phyloP scores from a whole-genome alignment of 2,113 vertebrate genomes.

The Ctenomys sociabilis region DNA sequence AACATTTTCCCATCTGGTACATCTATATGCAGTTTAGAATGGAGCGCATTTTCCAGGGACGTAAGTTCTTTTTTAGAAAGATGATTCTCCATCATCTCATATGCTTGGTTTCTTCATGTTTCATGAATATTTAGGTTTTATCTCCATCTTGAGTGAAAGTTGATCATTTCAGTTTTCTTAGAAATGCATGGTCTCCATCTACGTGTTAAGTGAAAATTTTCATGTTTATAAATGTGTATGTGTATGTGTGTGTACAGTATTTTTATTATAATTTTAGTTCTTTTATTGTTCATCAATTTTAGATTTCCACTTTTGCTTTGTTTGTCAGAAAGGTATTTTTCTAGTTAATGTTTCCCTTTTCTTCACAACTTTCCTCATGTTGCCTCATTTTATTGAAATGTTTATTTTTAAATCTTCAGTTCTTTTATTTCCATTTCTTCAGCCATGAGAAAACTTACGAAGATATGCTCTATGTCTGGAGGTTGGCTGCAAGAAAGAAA shows the following conservation, averaged over 20 bases:
- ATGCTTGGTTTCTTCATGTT: neutral
- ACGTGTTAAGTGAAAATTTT: neutral
- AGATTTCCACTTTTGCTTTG: neutral
- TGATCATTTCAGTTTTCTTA: neutral
- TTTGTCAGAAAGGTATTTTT: neutral
- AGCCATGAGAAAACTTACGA: neutral
- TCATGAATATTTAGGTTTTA: neutral
- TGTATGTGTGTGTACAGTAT: neutral
- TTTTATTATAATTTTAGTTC: neutral
- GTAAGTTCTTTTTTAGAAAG: neutral
- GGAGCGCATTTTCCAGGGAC: neutral
- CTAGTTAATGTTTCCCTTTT: neutral
- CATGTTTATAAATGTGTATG: neutral
- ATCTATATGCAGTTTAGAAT: neutral
- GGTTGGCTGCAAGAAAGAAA: neutral
- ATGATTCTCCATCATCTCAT: neutral
- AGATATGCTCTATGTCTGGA: neutral
- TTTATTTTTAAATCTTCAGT: neutral
- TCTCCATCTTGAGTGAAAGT: neutral
- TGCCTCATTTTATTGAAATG: neutral
- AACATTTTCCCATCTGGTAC: neutral
- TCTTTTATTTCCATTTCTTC: neutral
- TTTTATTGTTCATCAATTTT: neutral
- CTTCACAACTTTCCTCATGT: neutral
- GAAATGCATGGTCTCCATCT: neutral